These are phyloP conservation scores for Hedychridium roseum DNA, from an alignment of 2,888 invertebrate species.

Conservation along the genomic window DNA sequence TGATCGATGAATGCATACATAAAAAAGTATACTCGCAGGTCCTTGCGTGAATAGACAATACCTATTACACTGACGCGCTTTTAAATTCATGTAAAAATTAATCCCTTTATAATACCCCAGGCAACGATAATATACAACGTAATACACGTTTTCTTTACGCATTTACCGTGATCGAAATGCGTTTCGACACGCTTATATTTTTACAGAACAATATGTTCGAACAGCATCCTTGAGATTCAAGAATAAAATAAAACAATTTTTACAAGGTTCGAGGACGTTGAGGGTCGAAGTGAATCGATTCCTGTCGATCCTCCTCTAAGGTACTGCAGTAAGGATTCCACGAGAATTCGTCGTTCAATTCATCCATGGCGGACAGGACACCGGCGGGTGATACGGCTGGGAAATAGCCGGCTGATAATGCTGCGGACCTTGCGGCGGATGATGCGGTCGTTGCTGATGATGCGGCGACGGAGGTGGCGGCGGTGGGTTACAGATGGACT, in stretches of 20 bases:
- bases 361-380: conserved; percentile 51
- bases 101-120: no score
- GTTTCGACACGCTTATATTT: no score
- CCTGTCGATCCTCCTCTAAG: conserved; percentile 21
- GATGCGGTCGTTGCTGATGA: conserved; percentile 46
- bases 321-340: conserved; percentile 21
- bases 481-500: conserved; percentile 56
- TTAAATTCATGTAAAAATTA: no score
- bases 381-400: conserved; percentile 47
- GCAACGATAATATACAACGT: no score
- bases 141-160: no score
- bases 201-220: background rate
- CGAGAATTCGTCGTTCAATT: conserved; percentile 31
- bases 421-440: conserved; percentile 39
- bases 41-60: no score
- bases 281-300: conserved; percentile 18
- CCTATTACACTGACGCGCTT: no score
- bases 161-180: no score
- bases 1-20: no score
- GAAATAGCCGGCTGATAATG: conserved; percentile 50
- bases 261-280: conserved; percentile 29
- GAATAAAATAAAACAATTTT: background rate
- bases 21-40: no score
- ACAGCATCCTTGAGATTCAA: background rate
- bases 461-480: conserved; percentile 51